Percentiles rank a stretch among this genome's conserved stretches.
Evolutionary conservation across 2,113 vertebrate genomes (phyloP).

Genomic region (Fulmarus glacialis): DNA sequence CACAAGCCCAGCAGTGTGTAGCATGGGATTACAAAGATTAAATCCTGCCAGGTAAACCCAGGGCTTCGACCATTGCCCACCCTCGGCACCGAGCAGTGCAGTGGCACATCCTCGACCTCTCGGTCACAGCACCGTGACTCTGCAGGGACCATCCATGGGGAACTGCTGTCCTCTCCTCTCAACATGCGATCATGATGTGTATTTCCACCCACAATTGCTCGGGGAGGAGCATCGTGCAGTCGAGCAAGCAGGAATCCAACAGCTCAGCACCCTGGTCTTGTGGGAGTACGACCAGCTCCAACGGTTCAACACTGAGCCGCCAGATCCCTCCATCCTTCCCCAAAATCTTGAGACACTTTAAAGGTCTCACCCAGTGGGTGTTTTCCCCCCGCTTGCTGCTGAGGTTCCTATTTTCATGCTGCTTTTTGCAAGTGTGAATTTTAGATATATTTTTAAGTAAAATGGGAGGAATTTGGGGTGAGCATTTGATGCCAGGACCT

Average conservation of each 20-base stretch:
- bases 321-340: background rate
- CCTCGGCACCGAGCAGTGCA: accelerated
- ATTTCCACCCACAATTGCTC: background rate
- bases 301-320: accelerated
- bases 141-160: accelerated
- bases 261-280: background rate
- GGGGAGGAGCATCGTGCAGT: background rate
- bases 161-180: background rate
- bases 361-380: background rate
- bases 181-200: accelerated
- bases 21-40: background rate
- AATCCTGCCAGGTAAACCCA: background rate
- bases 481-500: background rate
- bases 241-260: background rate
- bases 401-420: background rate
- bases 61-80: background rate
- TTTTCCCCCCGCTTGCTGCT: background rate
- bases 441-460: background rate
- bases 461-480: background rate
- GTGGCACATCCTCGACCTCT: background rate
- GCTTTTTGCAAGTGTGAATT: background rate
- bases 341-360: background rate
- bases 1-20: background rate
- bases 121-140: background rate
- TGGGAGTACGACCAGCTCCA: background rate